Evolutionary conservation across 2,888 invertebrate species (phyloP), one percentile per base, ranked within the genome.

Genomic region (Choreutis nemorana): DNA sequence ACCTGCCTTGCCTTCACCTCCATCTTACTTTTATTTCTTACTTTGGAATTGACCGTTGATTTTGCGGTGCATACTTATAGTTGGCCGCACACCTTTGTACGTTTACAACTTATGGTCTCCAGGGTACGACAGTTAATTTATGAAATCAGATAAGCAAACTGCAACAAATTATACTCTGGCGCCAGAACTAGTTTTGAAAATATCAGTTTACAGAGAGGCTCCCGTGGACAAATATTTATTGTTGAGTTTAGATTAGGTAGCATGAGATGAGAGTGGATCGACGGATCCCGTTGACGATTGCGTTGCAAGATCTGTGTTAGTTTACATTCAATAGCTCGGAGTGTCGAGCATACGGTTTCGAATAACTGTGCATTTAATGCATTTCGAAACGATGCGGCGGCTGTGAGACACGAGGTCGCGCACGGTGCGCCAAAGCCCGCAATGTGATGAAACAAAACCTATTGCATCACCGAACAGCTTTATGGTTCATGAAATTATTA

Each of bases 341-440:
- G 44, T 44, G 40, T 46, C 44, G 35, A 30, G 42, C 37, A 55
- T 61, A 60, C 53, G 47, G 55, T 67, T 62, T 58, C 63, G 53
- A 27, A 31, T 36, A 61, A 64, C 64, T 68, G 68, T 77, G 75
- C 75, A 73, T 71, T 77, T 56, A 72, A 73, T 77, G 71, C 75
- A 71, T 78, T 77, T 78, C 77, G 77, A 68, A 68, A 78, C 63
- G 73, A 67, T 66, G 68, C 72, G 66, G 64, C 62, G 47, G 63
- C 67, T 67, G 61, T 66, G 72, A 64, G 65, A 65, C 58, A 59
- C 73, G 75, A 77, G 77, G 73, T 61, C 75, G 70, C 50, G 49
- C 48, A 59, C 63, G 53, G 65, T 68, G 63, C 61, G 65, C 64
- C 72, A 54, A 64, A 71, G 64, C 66, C 64, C 52, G 52, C 39